Conservation (phyloP, 2,797 vertebrate species). For the Gobionotothen gibberifrons region DNA sequence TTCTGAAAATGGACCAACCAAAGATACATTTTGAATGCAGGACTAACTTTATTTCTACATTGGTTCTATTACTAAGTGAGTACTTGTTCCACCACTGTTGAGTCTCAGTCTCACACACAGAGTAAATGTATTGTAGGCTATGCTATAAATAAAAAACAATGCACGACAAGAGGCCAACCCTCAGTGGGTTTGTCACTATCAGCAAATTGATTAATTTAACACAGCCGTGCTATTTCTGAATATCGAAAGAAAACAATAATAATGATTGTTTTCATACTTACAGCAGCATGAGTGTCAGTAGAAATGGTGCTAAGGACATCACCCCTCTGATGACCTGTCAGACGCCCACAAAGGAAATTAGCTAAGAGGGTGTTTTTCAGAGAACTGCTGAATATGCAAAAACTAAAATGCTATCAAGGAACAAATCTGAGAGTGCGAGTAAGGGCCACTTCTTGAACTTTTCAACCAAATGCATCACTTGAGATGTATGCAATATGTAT, state of each 20-base stretch:
- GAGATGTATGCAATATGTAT: not conserved
- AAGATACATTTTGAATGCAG: not conserved
- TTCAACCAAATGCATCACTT: conserved; percentile 1
- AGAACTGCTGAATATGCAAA: conserved; percentile 19
- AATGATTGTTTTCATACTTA: conserved; percentile 52
- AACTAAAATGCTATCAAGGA: not conserved
- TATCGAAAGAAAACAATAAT: too few species aligned
- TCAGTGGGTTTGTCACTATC: not conserved
- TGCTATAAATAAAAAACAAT: not conserved
- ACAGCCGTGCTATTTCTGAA: not conserved
- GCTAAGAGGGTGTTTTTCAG: conserved; percentile 34
- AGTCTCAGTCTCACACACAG: not conserved
- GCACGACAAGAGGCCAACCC: not conserved
- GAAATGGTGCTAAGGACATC: not conserved
- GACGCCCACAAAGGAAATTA: conserved; percentile 11
- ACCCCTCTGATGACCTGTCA: conserved; percentile 53
- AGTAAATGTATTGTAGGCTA: not conserved
- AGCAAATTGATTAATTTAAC: not conserved
- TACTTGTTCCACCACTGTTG: not conserved
- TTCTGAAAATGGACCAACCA: too few species aligned
- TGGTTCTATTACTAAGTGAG: not conserved
- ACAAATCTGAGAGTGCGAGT: not conserved
- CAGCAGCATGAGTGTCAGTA: conserved; percentile 37
- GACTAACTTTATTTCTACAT: not conserved
- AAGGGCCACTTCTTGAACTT: not conserved